Evolutionary conservation across 2,888 invertebrate genomes (phyloP).

Genomic region (Ganaspis brasiliensis): DNA sequence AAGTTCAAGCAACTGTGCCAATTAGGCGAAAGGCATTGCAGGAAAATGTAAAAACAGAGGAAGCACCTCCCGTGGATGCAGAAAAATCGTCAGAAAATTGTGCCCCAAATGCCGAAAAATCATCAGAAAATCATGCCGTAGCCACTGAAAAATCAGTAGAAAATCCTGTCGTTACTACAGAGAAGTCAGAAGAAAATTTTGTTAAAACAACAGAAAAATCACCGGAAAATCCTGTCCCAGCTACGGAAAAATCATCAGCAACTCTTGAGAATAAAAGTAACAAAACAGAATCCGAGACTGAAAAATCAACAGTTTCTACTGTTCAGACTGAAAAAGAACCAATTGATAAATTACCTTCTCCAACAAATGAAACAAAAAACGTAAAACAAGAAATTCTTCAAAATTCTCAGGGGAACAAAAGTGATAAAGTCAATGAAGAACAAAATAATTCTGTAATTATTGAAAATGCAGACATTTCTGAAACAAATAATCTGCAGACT

Average conservation of each 20-base stretch:
- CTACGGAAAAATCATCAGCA: too few relatives aligned
- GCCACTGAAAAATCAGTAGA: conserved; percentile 21
- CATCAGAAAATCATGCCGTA: neutral
- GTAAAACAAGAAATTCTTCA: neutral
- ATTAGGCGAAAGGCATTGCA: conserved; percentile 80
- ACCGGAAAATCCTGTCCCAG: too few relatives aligned
- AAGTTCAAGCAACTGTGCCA: conserved; percentile 87
- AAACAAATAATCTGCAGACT: neutral
- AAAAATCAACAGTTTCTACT: neutral
- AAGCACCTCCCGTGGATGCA: conserved; percentile 24
- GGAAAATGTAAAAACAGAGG: conserved; percentile 54
- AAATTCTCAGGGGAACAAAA: neutral
- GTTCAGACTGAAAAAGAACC: neutral
- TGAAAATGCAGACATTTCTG: conserved; percentile 24
- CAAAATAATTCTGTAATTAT: neutral
- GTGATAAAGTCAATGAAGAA: neutral
- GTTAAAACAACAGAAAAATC: neutral
- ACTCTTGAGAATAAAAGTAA: neutral
- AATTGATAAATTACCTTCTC: neutral
- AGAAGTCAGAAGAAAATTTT: conserved; percentile 3
- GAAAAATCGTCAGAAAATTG: conserved; percentile 13
- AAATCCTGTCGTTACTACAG: neutral
- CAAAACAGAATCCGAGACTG: neutral
- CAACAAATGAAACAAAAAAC: neutral
- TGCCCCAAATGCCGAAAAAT: conserved; percentile 26